Evolutionary conservation across 2,888 invertebrate genomes (phyloP).

Genomic region (Lycophotia porphyrea): DNA sequence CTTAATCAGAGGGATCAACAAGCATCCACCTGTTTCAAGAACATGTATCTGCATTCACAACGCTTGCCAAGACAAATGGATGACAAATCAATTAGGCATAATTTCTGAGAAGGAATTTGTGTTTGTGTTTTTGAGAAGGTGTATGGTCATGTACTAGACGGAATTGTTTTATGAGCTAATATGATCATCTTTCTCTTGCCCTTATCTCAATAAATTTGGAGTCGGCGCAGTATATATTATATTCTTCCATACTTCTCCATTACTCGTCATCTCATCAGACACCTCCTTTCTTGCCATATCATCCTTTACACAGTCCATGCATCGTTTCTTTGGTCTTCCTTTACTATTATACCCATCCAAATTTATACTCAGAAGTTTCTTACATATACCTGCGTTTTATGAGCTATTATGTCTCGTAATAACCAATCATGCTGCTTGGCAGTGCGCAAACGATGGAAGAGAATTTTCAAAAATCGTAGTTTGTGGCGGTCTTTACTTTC

Average conservation of each 20-base stretch:
- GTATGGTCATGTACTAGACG: slow-evolving; percentile 15
- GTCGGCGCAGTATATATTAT: too few species aligned
- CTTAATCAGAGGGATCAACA: slow-evolving; percentile 47
- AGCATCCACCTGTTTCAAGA: slow-evolving; percentile 54
- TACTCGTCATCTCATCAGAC: too few species aligned
- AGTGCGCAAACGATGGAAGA: background rate
- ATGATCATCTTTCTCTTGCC: too few species aligned
- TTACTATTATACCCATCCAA: too few species aligned
- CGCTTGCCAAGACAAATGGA: slow-evolving; percentile 47
- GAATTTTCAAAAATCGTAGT: background rate
- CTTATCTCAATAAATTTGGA: too few species aligned
- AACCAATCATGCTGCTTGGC: background rate
- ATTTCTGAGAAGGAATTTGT: slow-evolving; percentile 37
- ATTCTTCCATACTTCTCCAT: too few species aligned
- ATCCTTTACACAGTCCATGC: too few species aligned
- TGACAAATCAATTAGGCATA: slow-evolving; percentile 46
- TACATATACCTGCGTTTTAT: too few species aligned
- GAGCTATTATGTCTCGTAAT: slow-evolving; percentile 1
- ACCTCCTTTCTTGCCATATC: too few species aligned
- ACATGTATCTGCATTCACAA: slow-evolving; percentile 8
- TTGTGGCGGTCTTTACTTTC: background rate
- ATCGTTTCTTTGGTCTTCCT: too few species aligned
- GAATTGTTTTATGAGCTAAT: background rate
- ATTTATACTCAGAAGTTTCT: too few species aligned
- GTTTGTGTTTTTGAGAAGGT: slow-evolving; percentile 7